Conservation (phyloP, 1,140 invertebrate species). For the Mesaphorura yosii region DNA sequence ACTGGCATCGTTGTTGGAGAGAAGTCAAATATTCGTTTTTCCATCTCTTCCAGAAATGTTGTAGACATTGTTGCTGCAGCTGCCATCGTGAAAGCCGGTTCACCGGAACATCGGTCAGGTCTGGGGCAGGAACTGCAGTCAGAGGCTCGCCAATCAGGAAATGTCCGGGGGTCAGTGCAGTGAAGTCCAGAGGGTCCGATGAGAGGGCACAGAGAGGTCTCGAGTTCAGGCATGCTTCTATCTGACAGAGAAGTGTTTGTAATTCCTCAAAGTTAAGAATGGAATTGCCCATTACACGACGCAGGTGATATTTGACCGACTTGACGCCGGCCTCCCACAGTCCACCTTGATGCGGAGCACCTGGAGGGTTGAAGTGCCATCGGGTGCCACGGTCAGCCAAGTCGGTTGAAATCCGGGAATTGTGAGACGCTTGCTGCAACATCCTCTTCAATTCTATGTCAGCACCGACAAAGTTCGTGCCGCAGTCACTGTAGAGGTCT, state of each 20-base stretch:
- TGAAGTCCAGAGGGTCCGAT: slow-evolving; percentile 32
- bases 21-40: slow-evolving; percentile 30
- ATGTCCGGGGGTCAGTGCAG: slow-evolving; percentile 29
- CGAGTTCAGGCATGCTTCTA: slow-evolving; percentile 34
- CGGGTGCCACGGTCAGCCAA: not conserved
- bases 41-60: slow-evolving; percentile 23
- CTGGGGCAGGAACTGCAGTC: not conserved
- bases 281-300: not conserved
- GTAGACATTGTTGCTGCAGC: slow-evolving; percentile 5
- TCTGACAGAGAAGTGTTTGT: slow-evolving; percentile 29
- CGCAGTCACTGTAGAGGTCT: slow-evolving; percentile 36
- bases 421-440: not conserved
- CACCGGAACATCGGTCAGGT: not conserved
- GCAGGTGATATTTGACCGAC: slow-evolving; percentile 10
- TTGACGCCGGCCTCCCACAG: slow-evolving; percentile 30
- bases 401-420: not conserved
- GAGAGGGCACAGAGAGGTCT: slow-evolving; percentile 27
- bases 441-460: slow-evolving; percentile 12
- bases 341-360: slow-evolving; percentile 31
- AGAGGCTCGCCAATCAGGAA: slow-evolving; percentile 17
- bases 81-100: slow-evolving; percentile 4
- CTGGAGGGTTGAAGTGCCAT: slow-evolving; percentile 32
- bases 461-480: slow-evolving; percentile 37
- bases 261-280: slow-evolving; percentile 30
- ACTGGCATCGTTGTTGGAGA: slow-evolving; percentile 11